Base-by-base conservation (phyloP, 2,113 vertebrate genomes). In the Pangasianodon gigas region DNA sequence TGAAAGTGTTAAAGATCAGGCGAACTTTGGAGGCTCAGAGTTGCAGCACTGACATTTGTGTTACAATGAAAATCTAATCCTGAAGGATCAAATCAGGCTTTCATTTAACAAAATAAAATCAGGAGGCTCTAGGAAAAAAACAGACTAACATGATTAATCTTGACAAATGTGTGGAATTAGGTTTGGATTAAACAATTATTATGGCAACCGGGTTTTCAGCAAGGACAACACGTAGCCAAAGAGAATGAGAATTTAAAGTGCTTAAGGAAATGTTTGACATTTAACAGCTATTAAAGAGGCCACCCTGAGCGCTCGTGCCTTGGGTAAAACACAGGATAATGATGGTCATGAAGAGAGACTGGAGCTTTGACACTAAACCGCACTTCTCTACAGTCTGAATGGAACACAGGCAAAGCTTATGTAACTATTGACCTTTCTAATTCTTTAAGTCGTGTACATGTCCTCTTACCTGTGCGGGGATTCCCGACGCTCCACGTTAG, bases 171-270 rank as follows among this genome's bases (percentile, higher is more conserved):
- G 19, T 41, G 67, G 46, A 71, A 75, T 88, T 75, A 46, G 26
- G 18, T 21, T 51, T 9, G 79, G 82, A 90, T 86, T 92, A 89
- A 89, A 87, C 56, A n/a, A 52, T 89, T 52, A 90, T 75, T 41
- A 86, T 18, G 46, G 74, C 41, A n/a, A 44, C 79, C 24, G 44
- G 3, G 19, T 48, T 62, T 83, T 83, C 54, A 84, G 11, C 62
- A 16, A 48, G 29, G n/a, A 21, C 8, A n/a, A 41, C 46, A 56
- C 51, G 52, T 54, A 84, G 74, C 44, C 44, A 62, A 32, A 37
- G 9, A 41, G 9, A 84, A 41, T 1, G 32, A 41, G 54, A 26
- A 41, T 26, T 84, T 60, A 14, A 56, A 32, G 21, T 29, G 37
- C 41, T 48, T 29, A 16, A 88, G 56, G 46, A 24, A 87, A 75